A percentile compares a stretch with the other conserved stretches of the same genome.
phyloP scores from a whole-genome alignment of 37 sponge, comb jelly and placozoan genomes.

The Ephydatia muelleri region DNA sequence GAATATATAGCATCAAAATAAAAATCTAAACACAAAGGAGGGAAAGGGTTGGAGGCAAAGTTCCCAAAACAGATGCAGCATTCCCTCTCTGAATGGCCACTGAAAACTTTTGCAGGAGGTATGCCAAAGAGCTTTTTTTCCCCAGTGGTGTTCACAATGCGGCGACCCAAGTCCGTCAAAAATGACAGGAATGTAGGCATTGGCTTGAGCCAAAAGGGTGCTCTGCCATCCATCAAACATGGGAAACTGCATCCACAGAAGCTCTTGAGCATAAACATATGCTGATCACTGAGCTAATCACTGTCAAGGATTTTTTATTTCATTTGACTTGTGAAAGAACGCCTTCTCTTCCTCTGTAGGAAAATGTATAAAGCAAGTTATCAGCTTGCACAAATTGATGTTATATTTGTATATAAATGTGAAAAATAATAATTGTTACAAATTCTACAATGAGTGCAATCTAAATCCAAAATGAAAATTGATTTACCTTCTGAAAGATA shows the following conservation, averaged over 20 bases:
- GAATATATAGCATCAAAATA: too few species aligned
- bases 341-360: not conserved
- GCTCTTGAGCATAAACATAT: constrained; percentile 1
- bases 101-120: too few species aligned
- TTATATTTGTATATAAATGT: too few species aligned
- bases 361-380: not conserved
- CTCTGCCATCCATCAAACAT: constrained; percentile 1
- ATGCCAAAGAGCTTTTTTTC: too few species aligned
- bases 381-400: constrained; percentile 1
- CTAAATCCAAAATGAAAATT: not conserved
- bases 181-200: not conserved
- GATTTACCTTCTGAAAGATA: not conserved
- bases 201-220: not conserved
- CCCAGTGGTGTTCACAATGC: too few species aligned
- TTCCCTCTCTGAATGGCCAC: too few species aligned
- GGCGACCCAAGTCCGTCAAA: too few species aligned
- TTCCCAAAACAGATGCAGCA: too few species aligned
- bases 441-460: not conserved
- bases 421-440: not conserved
- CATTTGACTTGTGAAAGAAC: not conserved
- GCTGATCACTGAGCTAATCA: not conserved
- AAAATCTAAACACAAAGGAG: too few species aligned
- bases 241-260: not conserved
- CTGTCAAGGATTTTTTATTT: not conserved
- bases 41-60: too few species aligned